Evolutionary conservation across 2,113 vertebrate genomes (phyloP).

Genomic region (Phainopepla nitens): DNA sequence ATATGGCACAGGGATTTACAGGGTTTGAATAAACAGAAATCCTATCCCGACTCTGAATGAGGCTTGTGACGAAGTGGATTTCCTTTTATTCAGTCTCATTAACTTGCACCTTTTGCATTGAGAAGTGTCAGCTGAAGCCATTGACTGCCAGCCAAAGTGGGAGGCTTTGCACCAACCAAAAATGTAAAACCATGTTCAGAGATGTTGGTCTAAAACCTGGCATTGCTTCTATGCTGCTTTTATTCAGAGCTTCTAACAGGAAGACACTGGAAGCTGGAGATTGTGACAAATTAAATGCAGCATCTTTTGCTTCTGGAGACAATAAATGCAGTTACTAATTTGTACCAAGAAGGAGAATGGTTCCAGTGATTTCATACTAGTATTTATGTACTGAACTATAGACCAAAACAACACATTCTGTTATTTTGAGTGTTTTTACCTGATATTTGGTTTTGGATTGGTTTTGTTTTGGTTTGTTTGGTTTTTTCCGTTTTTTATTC

Average conservation of each 20-base stretch:
- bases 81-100: constrained; percentile 35
- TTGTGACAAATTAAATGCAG: constrained; percentile 25
- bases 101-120: constrained; percentile 47
- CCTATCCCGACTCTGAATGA: constrained; percentile 6
- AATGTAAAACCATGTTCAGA: constrained; percentile 48
- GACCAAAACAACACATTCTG: not conserved
- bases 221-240: constrained; percentile 35
- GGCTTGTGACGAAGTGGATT: constrained; percentile 9
- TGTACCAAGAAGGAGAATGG: not conserved
- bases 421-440: not conserved
- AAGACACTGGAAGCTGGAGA: constrained; percentile 9
- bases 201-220: constrained; percentile 29
- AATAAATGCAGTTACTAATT: constrained; percentile 8
- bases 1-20: not conserved
- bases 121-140: constrained; percentile 46
- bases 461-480: not conserved
- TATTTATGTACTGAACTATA: not conserved
- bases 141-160: constrained; percentile 43
- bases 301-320: constrained; percentile 23
- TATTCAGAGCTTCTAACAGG: constrained; percentile 22
- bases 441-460: not conserved
- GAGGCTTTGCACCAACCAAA: not conserved
- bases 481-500: not conserved
- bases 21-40: constrained; percentile 35
- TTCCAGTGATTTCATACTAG: not conserved